These are phyloP conservation scores for Gallinago solitaria DNA, from an alignment of 2,797 vertebrate genomes.

Conservation along the genomic window DNA sequence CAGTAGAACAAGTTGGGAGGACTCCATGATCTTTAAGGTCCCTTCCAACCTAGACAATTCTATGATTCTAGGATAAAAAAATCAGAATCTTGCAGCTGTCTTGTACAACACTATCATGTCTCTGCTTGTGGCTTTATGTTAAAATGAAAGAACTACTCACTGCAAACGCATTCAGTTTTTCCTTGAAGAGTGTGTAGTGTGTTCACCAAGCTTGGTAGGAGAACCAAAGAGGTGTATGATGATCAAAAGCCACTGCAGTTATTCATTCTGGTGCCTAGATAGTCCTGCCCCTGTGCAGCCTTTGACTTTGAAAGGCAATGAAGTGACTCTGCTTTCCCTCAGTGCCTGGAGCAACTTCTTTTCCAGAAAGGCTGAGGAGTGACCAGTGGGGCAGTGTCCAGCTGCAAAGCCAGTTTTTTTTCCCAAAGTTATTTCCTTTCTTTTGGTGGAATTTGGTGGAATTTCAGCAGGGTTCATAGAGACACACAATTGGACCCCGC, in stretches of 20 bases:
- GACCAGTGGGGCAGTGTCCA: not conserved
- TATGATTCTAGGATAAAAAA: not conserved
- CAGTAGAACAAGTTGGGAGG: not conserved
- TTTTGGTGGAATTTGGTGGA: not conserved
- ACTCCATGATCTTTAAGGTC: not conserved
- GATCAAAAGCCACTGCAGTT: not conserved
- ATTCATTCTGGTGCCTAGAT: not conserved
- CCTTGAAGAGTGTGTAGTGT: not conserved
- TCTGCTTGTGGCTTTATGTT: not conserved
- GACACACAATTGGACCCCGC: rapidly evolving
- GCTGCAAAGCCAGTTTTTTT: not conserved
- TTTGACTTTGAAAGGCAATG: not conserved
- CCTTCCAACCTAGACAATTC: not conserved
- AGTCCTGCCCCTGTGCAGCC: not conserved
- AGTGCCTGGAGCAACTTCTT: not conserved
- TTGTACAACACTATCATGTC: not conserved
- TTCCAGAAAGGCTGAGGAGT: not conserved
- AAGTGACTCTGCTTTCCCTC: not conserved
- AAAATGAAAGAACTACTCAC: not conserved
- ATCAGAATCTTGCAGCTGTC: not conserved
- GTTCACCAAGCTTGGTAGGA: not conserved
- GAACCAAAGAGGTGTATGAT: not conserved
- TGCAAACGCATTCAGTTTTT: not conserved
- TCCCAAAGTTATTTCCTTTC: not conserved
- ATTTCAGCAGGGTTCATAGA: not conserved